These are phyloP conservation scores for Caenorhabditis doughertyi DNA, from an alignment of 2,888 invertebrate species.

Conservation along the genomic window DNA sequence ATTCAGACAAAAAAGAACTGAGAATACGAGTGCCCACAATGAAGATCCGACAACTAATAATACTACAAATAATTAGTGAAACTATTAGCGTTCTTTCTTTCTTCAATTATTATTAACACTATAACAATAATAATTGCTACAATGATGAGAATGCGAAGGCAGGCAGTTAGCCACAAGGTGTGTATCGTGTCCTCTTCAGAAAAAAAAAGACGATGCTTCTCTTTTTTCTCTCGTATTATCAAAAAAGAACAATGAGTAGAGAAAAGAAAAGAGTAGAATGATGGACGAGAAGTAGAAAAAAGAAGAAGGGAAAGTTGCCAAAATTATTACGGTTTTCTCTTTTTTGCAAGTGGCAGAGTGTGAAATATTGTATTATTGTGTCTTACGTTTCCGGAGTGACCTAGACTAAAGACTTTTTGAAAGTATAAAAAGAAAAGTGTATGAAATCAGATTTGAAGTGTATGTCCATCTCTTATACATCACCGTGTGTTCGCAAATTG, in stretches of 20 bases:
- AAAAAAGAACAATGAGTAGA: constrained; percentile 51
- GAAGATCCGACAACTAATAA: constrained; percentile 3
- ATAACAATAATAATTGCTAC: constrained; percentile 33
- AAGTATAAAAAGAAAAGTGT: constrained; percentile 11
- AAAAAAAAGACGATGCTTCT: constrained; percentile 32
- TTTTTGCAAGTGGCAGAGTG: constrained; percentile 33
- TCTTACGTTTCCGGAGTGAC: constrained; percentile 30
- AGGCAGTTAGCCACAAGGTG: constrained; percentile 49
- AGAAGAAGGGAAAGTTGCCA: constrained; percentile 34
- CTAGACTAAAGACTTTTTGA: constrained; percentile 34
- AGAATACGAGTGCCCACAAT: constrained; percentile 4
- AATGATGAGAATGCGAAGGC: constrained; percentile 8
- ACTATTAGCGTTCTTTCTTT: constrained; percentile 4
- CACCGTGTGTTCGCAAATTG: constrained; percentile 42
- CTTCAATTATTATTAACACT: constrained; percentile 41
- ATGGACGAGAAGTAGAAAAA: constrained; percentile 28
- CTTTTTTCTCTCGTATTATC: constrained; percentile 35
- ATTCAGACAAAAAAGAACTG: background rate
- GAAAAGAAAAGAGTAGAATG: constrained; percentile 31
- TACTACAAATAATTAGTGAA: constrained; percentile 28
- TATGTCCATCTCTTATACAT: constrained; percentile 21
- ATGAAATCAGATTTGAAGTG: constrained; percentile 38
- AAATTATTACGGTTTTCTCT: constrained; percentile 38
- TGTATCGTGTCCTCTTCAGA: constrained; percentile 43
- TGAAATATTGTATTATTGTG: constrained; percentile 3